Conservation (phyloP, 2,888 invertebrate species). For the Chymomyza procnemis region DNA sequence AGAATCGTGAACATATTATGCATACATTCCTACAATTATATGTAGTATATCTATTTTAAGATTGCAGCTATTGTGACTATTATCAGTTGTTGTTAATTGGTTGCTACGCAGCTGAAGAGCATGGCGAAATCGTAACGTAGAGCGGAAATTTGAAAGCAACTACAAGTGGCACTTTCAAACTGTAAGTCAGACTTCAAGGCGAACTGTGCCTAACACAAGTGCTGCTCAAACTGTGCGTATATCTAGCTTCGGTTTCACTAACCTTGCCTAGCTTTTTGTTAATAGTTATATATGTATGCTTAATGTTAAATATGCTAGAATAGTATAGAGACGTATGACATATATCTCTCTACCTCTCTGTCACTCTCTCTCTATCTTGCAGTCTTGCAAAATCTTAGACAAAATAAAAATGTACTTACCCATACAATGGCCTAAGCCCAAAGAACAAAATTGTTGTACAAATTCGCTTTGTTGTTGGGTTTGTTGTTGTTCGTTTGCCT, state of each 20-base stretch:
- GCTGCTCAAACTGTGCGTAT: neutral
- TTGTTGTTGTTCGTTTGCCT: slow-evolving; percentile 9
- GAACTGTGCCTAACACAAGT: neutral
- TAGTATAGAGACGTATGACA: too few species aligned
- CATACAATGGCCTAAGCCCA: slow-evolving; percentile 80
- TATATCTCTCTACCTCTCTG: too few species aligned
- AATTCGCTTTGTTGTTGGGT: slow-evolving; percentile 23
- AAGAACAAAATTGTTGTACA: slow-evolving; percentile 69
- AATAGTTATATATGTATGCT: neutral
- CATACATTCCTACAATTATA: slow-evolving; percentile 13
- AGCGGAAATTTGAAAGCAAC: neutral
- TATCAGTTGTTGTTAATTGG: neutral
- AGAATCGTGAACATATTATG: neutral
- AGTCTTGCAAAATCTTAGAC: too few species aligned
- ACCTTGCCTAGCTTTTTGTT: neutral
- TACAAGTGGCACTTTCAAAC: neutral
- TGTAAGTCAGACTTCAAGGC: neutral
- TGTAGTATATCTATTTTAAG: neutral
- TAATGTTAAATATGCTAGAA: too few species aligned
- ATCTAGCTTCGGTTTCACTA: neutral
- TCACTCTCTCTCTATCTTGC: too few species aligned
- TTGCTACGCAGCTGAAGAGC: neutral
- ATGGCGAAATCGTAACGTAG: neutral
- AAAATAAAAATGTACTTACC: slow-evolving; percentile 76
- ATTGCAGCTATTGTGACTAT: neutral